Evolutionary conservation across 2,888 invertebrate species (phyloP).

Genomic region (Pyrochroa serraticornis): DNA sequence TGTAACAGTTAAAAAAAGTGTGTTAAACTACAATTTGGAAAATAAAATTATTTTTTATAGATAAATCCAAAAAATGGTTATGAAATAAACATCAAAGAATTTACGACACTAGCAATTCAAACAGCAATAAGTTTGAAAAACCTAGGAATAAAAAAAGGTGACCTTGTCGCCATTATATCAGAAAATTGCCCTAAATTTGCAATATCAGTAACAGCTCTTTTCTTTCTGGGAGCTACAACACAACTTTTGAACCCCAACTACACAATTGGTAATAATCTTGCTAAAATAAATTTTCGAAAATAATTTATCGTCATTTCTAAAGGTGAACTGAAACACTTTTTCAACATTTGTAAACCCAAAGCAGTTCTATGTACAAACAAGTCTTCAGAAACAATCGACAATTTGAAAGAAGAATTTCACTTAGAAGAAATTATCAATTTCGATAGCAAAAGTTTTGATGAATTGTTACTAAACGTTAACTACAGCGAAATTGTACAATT

Average conservation of each 20-base stretch:
- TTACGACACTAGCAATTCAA: too few relatives aligned
- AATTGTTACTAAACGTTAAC: not conserved
- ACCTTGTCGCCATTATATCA: slow-evolving; percentile 12
- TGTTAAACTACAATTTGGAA: too few relatives aligned
- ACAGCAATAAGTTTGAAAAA: not conserved
- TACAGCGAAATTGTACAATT: not conserved
- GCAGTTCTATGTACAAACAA: slow-evolving; percentile 7
- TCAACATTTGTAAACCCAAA: not conserved
- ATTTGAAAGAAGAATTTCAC: slow-evolving; percentile 1
- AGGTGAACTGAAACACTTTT: slow-evolving; percentile 16
- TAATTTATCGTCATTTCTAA: not conserved
- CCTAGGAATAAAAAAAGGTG: slow-evolving; percentile 12
- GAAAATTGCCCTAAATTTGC: slow-evolving; percentile 15
- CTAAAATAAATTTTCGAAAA: not conserved
- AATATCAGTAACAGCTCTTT: not conserved
- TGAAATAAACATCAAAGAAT: too few relatives aligned
- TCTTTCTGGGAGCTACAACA: slow-evolving; percentile 9
- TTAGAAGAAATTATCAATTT: not conserved
- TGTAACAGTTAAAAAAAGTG: too few relatives aligned
- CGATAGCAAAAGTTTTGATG: slow-evolving; percentile 4
- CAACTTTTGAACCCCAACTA: slow-evolving; percentile 14
- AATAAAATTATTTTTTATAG: too few relatives aligned
- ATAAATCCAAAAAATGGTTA: too few relatives aligned
- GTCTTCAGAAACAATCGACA: not conserved
- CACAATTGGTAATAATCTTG: slow-evolving; percentile 2